Percentiles rank a stretch among this genome's conserved stretches.
These are phyloP conservation scores for Antechinus flavipes DNA, from an alignment of 2,113 vertebrate genomes.

Conservation along the genomic window DNA sequence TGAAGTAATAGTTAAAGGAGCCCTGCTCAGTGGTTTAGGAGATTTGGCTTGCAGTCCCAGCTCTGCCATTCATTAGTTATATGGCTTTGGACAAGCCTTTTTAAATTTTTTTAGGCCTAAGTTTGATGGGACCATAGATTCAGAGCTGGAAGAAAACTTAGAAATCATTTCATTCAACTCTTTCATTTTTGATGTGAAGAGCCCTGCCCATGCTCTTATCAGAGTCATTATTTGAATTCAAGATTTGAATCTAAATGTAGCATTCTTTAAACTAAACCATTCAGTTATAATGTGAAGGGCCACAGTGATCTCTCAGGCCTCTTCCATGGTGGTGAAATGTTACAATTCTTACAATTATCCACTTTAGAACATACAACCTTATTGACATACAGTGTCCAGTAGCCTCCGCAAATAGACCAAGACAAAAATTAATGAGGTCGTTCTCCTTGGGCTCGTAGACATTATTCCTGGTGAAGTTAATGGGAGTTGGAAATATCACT, in stretches of 20 bases:
- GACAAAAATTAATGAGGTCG: constrained; percentile 2
- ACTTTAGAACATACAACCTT: background rate
- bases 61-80: constrained; percentile 32
- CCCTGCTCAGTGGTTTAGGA: background rate
- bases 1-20: background rate
- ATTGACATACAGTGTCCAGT: constrained; percentile 33
- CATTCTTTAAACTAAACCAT: constrained; percentile 13
- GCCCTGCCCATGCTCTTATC: background rate
- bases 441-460: constrained; percentile 10
- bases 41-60: background rate
- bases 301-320: constrained; percentile 19
- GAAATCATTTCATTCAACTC: background rate
- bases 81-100: constrained; percentile 40
- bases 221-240: background rate
- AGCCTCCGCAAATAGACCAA: constrained; percentile 1
- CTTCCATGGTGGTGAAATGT: constrained; percentile 30
- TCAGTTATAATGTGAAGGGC: constrained; percentile 33
- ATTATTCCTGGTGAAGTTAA: constrained; percentile 57
- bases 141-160: background rate
- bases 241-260: background rate
- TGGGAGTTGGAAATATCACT: constrained; percentile 59
- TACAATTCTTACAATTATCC: constrained; percentile 27
- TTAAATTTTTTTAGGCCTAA: constrained; percentile 33
- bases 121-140: background rate
- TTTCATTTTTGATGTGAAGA: background rate